Evolutionary conservation across 2,888 invertebrate species (phyloP), one percentile per base, ranked within the genome.

Genomic region (Polydrusus cervinus): DNA sequence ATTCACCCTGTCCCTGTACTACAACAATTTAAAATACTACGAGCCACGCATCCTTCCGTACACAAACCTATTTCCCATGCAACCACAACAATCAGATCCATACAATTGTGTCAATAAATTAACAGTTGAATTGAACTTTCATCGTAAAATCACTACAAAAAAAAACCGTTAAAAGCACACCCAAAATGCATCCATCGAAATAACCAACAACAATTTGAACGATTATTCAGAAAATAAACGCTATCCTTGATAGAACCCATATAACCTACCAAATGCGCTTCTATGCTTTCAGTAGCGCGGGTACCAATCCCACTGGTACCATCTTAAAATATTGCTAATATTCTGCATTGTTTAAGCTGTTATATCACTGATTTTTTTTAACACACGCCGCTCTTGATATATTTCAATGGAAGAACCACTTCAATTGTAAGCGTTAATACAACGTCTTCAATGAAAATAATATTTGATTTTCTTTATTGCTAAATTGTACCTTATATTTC

Each of bases 161-260:
- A 25, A 25, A 60, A 60, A 60, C 57, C 14, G 38, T 38, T 34
- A 60, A 60, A 60, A 60, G 25, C 67, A 11, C 55, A 55, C 55
- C 67, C 67, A 51, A 40, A 53, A 67, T 67, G 70, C 74, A 60
- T 20, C 40, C 20, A 60, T 20, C 40, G 18, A 68, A 67, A 67
- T 61, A 60, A 25, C 7, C 38, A 13, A 65, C 43, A 30, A 30
- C 49, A 13, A 40, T 62, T 66, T 51, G 25, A 69, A 60, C 55
- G 40, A 16, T 53, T 20, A 47, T 30, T 66, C 38, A 40, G 43
- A 64, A 43, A 34, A 55, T 78, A 81, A 79, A 81, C 78, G 71
- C 69, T 79, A 85, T 85, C 86, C 86, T 86, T 85, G 85, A 81
- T 79, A 81, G 80, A 82, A 81, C 83, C 84, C 84, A 85, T 85